Evolutionary conservation across 2,888 invertebrate genomes (phyloP).

Genomic region (Anoncus sp.): DNA sequence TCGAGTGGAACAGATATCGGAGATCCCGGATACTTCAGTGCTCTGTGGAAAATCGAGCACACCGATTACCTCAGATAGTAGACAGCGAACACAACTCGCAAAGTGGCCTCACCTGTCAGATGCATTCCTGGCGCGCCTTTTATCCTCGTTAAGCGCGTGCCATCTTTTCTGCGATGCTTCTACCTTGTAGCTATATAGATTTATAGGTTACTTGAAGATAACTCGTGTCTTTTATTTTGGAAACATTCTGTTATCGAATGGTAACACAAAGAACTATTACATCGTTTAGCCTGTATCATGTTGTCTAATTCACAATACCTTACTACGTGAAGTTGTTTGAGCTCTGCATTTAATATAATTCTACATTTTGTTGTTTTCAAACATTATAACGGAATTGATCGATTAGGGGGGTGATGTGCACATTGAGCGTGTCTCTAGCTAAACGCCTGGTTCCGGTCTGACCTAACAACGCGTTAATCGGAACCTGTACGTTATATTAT

Average conservation of each 20-base stretch:
- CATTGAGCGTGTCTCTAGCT: constrained; percentile 24
- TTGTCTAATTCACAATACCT: too few relatives aligned
- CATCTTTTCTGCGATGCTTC: background rate
- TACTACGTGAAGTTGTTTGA: too few relatives aligned
- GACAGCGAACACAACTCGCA: constrained; percentile 27
- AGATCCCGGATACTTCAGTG: constrained; percentile 18
- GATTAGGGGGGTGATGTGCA: constrained; percentile 29
- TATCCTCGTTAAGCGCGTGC: background rate
- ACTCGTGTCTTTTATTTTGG: too few relatives aligned
- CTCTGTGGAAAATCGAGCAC: constrained; percentile 24
- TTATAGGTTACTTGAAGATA: too few relatives aligned
- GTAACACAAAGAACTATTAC: too few relatives aligned
- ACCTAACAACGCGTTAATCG: constrained; percentile 44
- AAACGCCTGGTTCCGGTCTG: constrained; percentile 50
- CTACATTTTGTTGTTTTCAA: background rate
- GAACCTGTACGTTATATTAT: constrained; percentile 34
- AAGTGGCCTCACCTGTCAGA: constrained; percentile 32
- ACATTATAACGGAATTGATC: constrained; percentile 25
- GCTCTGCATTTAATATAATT: too few relatives aligned
- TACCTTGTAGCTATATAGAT: too few relatives aligned
- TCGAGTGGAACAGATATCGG: constrained; percentile 31
- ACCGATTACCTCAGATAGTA: constrained; percentile 34
- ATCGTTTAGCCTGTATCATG: too few relatives aligned
- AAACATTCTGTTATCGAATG: too few relatives aligned
- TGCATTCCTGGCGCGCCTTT: constrained; percentile 23